Evolutionary conservation across 2,797 vertebrate genomes (phyloP), one percentile per base, ranked within the genome.

Genomic region (Chrysocyon brachyurus): DNA sequence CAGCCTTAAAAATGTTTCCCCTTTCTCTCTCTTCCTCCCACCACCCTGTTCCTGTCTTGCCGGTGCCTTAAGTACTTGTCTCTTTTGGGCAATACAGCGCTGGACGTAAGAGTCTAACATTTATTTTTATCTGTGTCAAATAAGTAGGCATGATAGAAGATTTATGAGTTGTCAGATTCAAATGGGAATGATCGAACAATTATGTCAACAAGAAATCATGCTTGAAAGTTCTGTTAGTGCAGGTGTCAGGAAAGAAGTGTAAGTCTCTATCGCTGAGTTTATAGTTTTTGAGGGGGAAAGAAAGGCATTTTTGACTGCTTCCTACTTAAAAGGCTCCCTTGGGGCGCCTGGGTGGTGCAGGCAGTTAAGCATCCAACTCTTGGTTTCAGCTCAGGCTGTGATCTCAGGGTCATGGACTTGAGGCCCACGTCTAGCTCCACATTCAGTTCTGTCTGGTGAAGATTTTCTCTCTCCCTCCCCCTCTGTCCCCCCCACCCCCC

Each of bases 101-200:
- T n/a, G 26, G 14, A 3, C n/a, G 6, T 54, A 6, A 77, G 33
- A n/a, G 33, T 87, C 93, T 57, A 87, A 73, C 52, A 40, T 46
- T 95, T 91, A 70, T 54, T 86, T 86, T 63, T 57, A 56, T 63
- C 24, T 82, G 3, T 90, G 12, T 93, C 15, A 87, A 93, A 57
- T 61, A 91, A 33, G 24, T 85, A 75, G 16, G 36, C 12, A 59
- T 94, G n/a, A 21, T 81, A 88, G 49, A 88, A 79, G 75, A 63
- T 88, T 90, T 19, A 11, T 57, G 66, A 85, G 12, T 83, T 85
- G 79, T 46, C 21, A 46, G 1, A 49, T 91, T 95, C 10, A 81
- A 96, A 92, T 72, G 59, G 24, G 28, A 93, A 75, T 56, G 28
- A 70, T 59, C 91, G 11, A 82, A 95, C 87, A 93, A 57, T 75